These are phyloP conservation scores for Pithys albifrons DNA, from an alignment of 2,113 vertebrate genomes.

Conservation along the genomic window DNA sequence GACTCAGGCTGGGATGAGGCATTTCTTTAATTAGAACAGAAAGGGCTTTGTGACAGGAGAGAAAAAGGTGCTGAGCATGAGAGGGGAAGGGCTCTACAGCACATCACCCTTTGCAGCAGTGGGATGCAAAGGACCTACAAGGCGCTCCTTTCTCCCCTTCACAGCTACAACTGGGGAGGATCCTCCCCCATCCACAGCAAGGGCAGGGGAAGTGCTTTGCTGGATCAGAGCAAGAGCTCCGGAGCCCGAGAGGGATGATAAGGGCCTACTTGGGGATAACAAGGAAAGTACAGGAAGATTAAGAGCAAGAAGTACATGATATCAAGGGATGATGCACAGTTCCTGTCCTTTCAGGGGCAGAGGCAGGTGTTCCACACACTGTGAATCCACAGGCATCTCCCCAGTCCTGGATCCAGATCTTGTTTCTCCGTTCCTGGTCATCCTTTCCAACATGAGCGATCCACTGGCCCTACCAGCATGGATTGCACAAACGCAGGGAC, in stretches of 20 bases:
- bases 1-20: not conserved
- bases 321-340: not conserved
- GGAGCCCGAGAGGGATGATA: not conserved
- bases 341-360: not conserved
- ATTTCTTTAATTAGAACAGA: not conserved
- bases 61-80: not conserved
- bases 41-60: not conserved
- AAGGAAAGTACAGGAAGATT: not conserved
- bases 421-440: not conserved
- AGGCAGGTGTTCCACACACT: not conserved
- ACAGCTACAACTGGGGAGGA: not conserved
- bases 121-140: not conserved
- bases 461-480: not conserved
- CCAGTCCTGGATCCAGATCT: not conserved
- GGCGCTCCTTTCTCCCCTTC: not conserved
- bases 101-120: no score
- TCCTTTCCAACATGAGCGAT: not conserved
- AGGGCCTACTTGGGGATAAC: not conserved
- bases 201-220: not conserved
- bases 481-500: not conserved
- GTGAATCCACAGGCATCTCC: not conserved
- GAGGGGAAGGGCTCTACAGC: not conserved
- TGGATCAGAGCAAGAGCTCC: not conserved
- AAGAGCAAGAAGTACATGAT: not conserved
- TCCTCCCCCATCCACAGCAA: not conserved